Conservation (phyloP, 64 coral and sea anemone genomes). For the Platygyra sinensis region DNA sequence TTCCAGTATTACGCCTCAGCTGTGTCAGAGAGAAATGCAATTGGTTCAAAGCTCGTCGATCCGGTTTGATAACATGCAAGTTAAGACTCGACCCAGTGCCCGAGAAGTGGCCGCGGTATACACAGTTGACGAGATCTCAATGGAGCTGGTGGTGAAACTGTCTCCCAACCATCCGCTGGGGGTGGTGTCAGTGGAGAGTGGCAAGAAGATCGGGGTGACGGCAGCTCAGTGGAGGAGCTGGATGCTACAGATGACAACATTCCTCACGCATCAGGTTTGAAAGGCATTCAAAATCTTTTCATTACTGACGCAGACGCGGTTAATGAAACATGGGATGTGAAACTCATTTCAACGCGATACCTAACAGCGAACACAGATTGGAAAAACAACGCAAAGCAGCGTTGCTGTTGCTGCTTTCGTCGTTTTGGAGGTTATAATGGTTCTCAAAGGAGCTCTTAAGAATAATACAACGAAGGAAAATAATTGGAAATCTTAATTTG, state of each 20-base stretch:
- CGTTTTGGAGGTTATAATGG: no score
- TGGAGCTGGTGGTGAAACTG: conserved; percentile 92
- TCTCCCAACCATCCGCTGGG: conserved; percentile 91
- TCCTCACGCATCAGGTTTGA: conserved; percentile 92
- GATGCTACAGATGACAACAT: conserved; percentile 98
- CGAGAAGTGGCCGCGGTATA: conserved; percentile 92
- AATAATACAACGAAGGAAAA: no score
- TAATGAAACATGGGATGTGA: no score
- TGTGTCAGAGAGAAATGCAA: conserved; percentile 90
- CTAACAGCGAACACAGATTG: no score
- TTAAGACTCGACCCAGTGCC: conserved; percentile 82
- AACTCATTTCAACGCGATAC: no score
- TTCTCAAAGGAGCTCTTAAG: no score
- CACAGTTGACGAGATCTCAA: conserved; percentile 94
- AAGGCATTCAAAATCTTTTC: no score
- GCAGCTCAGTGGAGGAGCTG: conserved; percentile 91
- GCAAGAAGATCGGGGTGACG: conserved; percentile 86
- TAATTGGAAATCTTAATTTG: no score
- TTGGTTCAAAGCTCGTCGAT: conserved; percentile 71
- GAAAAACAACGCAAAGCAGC: no score
- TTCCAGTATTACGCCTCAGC: conserved; percentile 69
- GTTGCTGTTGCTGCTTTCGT: no score
- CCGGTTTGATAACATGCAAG: conserved; percentile 88
- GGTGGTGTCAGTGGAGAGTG: conserved; percentile 84
- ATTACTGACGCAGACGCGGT: no score